Evolutionary conservation across 2,888 invertebrate species (phyloP).

Genomic region (Iphiclides podalirius): DNA sequence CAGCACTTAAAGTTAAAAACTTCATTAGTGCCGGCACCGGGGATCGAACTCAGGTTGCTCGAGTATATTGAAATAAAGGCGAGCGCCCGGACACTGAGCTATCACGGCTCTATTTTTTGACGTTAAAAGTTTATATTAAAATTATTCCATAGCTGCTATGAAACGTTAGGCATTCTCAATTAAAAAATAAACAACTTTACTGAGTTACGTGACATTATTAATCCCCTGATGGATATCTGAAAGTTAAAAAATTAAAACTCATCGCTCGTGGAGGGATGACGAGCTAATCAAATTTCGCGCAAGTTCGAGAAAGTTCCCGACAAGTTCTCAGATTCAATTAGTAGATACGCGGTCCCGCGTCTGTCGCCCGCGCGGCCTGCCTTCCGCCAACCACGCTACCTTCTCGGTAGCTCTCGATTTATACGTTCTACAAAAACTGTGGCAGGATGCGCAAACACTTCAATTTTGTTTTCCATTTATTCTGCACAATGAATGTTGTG

Average conservation of each 20-base stretch:
- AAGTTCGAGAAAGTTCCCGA: slow-evolving; percentile 60
- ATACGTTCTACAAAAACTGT: too few relatives aligned
- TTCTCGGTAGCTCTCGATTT: slow-evolving; percentile 30
- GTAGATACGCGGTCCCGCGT: slow-evolving; percentile 52
- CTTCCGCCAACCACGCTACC: slow-evolving; percentile 26
- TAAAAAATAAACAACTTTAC: slow-evolving; percentile 3
- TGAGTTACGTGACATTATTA: slow-evolving; percentile 12
- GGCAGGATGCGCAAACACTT: slow-evolving; percentile 8
- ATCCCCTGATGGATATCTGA: slow-evolving; percentile 36
- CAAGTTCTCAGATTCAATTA: slow-evolving; percentile 73
- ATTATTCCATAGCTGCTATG: background rate
- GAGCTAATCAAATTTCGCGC: slow-evolving; percentile 68
- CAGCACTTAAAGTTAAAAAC: too few relatives aligned
- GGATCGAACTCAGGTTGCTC: too few relatives aligned
- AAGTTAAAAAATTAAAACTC: slow-evolving; percentile 53
- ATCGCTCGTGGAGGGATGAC: slow-evolving; percentile 59
- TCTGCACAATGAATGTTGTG: background rate
- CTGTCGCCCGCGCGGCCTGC: slow-evolving; percentile 29
- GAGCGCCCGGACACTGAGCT: too few relatives aligned
- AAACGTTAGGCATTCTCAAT: background rate
- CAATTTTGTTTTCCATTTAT: slow-evolving; percentile 13
- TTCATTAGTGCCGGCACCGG: too few relatives aligned
- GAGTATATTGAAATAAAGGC: too few relatives aligned
- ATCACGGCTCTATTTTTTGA: too few relatives aligned
- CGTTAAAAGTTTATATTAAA: too few relatives aligned